Evolutionary conservation across 2,797 vertebrate genomes (phyloP).

Genomic region (Vespertilio murinus): DNA sequence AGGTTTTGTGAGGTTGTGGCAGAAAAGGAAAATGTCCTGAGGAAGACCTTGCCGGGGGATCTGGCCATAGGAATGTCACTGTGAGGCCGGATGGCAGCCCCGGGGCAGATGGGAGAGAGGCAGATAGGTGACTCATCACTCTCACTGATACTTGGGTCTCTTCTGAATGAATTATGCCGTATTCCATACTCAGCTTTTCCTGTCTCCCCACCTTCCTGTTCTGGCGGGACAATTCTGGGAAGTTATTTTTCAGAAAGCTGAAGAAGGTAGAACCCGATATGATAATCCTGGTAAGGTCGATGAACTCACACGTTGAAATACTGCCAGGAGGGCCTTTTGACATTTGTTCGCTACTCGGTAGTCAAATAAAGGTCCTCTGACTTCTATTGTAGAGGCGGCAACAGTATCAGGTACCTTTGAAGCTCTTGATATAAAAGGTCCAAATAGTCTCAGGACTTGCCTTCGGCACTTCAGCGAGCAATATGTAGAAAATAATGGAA

Average conservation of each 20-base stretch:
- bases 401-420: not conserved
- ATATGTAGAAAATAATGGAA: not conserved
- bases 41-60: not conserved
- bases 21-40: not conserved
- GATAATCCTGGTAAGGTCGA: not conserved
- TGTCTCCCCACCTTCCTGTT: not conserved
- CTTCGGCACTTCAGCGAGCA: not conserved
- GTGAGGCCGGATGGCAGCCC: not conserved
- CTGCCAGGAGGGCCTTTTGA: not conserved
- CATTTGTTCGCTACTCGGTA: not conserved
- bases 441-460: not conserved
- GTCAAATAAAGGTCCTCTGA: not conserved
- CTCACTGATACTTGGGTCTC: not conserved
- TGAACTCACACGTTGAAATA: not conserved
- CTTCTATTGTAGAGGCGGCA: not conserved
- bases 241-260: constrained; percentile 12
- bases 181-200: not conserved
- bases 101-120: not conserved
- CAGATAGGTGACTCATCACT: not conserved
- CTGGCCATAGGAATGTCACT: not conserved
- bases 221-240: not conserved
- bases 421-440: not conserved
- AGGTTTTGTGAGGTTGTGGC: not conserved
- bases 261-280: not conserved
- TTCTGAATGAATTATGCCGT: not conserved